Conservation (phyloP, 2,888 invertebrate species). For the Drosophila stalkeri region DNA sequence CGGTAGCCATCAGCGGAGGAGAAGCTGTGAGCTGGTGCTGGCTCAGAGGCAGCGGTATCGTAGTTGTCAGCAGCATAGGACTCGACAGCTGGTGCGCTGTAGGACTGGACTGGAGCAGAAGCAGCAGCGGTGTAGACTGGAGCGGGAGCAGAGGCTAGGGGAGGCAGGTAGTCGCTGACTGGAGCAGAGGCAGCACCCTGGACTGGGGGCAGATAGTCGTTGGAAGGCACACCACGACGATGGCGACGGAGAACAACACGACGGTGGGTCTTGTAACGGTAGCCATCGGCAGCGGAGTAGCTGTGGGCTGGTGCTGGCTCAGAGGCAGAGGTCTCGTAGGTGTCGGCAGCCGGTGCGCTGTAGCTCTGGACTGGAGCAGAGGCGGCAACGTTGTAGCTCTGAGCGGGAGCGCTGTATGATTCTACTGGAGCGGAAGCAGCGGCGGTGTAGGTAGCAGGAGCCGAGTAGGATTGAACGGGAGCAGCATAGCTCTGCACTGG, state of each 20-base stretch:
- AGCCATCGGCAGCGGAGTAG: conserved; percentile 71
- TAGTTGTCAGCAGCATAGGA: conserved; percentile 45
- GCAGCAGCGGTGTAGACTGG: conserved; percentile 48
- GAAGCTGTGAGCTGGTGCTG: conserved; percentile 76
- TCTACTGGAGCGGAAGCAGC: conserved; percentile 6
- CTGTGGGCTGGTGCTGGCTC: conserved; percentile 65
- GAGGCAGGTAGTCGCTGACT: conserved; percentile 69
- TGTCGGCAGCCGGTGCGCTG: conserved; percentile 36
- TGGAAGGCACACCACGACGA: conserved; percentile 80
- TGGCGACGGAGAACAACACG: conserved; percentile 72
- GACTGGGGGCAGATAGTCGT: conserved; percentile 79
- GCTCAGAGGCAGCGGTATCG: conserved; percentile 49
- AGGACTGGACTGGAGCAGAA: conserved; percentile 44
- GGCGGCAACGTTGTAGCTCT: conserved; percentile 15
- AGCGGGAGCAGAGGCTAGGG: conserved; percentile 60
- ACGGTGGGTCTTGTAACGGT: conserved; percentile 81
- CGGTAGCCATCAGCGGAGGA: conserved; percentile 82
- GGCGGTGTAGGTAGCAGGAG: background rate
- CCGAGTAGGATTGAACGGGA: conserved; percentile 42
- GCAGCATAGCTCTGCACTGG: conserved; percentile 26
- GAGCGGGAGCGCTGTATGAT: conserved; percentile 1
- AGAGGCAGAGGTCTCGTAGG: conserved; percentile 70
- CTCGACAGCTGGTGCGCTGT: conserved; percentile 25
- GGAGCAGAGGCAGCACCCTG: conserved; percentile 67
- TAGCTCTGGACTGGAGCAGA: conserved; percentile 52